A percentile compares a stretch with the other conserved stretches of the same genome.
These are phyloP conservation scores for Malurus alboscapulatus DNA, from an alignment of 2,113 vertebrate genomes.

Conservation along the genomic window DNA sequence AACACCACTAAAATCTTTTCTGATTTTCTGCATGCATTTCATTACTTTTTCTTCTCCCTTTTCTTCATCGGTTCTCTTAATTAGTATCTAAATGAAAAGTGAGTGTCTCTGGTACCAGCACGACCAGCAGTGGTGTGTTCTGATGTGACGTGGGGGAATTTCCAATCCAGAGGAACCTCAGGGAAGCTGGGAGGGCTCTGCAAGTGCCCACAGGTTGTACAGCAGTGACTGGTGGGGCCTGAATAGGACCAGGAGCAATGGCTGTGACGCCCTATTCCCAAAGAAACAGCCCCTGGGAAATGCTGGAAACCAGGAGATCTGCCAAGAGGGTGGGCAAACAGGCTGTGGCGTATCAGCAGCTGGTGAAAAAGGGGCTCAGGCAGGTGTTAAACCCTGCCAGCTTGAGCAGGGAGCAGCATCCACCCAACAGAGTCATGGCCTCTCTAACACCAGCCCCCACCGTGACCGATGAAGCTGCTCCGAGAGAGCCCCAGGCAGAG, in stretches of 20 bases:
- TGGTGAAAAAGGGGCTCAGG: background rate
- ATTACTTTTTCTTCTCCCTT: background rate
- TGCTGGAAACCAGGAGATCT: background rate
- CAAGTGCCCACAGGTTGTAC: background rate
- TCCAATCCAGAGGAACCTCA: background rate
- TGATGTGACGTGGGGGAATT: background rate
- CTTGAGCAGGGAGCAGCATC: background rate
- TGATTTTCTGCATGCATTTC: background rate
- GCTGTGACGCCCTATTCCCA: background rate
- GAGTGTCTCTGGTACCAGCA: background rate
- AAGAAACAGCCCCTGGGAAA: background rate
- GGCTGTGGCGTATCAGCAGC: background rate
- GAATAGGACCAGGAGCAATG: background rate
- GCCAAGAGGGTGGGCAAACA: background rate
- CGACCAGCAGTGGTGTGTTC: background rate
- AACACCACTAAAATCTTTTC: background rate
- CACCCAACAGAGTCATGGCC: background rate
- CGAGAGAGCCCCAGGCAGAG: background rate
- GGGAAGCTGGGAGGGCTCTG: background rate
- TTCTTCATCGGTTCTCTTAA: background rate
- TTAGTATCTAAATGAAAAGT: background rate
- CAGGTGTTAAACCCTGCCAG: background rate
- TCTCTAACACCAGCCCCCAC: background rate
- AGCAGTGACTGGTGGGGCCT: background rate
- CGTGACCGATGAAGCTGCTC: background rate